phyloP scores from a whole-genome alignment of 2,888 invertebrate genomes.

The Trichacis sp. region DNA sequence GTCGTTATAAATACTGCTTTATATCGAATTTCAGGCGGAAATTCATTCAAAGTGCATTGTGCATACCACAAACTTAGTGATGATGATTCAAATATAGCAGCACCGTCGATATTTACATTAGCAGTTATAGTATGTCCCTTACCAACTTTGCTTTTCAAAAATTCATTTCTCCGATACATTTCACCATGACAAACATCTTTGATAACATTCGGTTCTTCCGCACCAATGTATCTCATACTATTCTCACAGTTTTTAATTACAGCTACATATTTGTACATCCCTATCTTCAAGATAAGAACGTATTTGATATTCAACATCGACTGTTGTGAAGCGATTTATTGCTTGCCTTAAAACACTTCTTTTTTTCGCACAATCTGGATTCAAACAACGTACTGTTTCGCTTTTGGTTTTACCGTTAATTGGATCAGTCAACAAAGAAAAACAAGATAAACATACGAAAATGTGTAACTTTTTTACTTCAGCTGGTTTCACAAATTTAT shows the following conservation, averaged over 20 bases:
- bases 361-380: too few species aligned
- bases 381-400: too few species aligned
- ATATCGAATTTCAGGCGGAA: constrained; percentile 28
- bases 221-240: constrained; percentile 13
- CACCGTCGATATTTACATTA: constrained; percentile 36
- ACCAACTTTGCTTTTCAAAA: neutral
- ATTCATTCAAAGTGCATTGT: constrained; percentile 33
- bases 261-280: too few species aligned
- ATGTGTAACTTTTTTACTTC: too few species aligned
- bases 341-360: too few species aligned
- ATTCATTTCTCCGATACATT: neutral
- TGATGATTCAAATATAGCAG: constrained; percentile 20
- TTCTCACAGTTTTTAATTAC: neutral
- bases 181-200: constrained; percentile 11
- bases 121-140: constrained; percentile 18
- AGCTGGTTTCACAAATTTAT: constrained; percentile 4
- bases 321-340: constrained; percentile 5
- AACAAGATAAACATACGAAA: too few species aligned
- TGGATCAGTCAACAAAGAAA: too few species aligned
- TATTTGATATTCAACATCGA: constrained; percentile 34
- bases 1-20: constrained; percentile 26
- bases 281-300: constrained; percentile 15
- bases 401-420: too few species aligned
- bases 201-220: constrained; percentile 16
- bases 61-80: constrained; percentile 32